Evolutionary conservation across 2,888 invertebrate genomes (phyloP).

Genomic region (Diarsia rubi): DNA sequence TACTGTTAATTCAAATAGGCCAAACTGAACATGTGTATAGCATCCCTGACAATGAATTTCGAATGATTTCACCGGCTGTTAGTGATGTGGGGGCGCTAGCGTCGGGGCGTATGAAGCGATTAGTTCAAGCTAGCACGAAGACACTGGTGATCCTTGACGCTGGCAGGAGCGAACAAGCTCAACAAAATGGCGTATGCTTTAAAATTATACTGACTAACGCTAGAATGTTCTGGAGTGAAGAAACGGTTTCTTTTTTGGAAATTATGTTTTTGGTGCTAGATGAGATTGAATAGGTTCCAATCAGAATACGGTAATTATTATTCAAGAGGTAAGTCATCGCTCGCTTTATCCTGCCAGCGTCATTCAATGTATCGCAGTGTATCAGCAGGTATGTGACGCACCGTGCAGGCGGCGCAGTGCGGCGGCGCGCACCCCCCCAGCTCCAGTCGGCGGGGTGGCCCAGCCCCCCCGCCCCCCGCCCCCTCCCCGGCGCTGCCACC

Average conservation of each 20-base stretch:
- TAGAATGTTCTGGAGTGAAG: neutral
- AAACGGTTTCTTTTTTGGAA: neutral
- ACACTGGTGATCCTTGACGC: slow-evolving; percentile 15
- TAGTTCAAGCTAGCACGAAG: slow-evolving; percentile 54
- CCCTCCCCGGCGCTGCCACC: slow-evolving; percentile 91
- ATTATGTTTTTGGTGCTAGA: neutral
- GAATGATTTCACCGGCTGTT: slow-evolving; percentile 3
- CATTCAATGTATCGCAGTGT: slow-evolving; percentile 25
- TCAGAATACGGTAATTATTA: neutral
- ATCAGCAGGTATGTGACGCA: slow-evolving; percentile 68
- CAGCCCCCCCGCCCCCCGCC: slow-evolving; percentile 75
- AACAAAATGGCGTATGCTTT: too few species aligned
- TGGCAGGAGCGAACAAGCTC: slow-evolving; percentile 19
- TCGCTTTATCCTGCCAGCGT: slow-evolving; percentile 26
- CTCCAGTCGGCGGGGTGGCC: slow-evolving; percentile 91
- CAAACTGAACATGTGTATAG: neutral
- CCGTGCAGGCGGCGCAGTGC: slow-evolving; percentile 92
- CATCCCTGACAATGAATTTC: neutral
- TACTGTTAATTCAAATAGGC: neutral
- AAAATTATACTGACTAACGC: neutral
- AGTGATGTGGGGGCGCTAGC: slow-evolving; percentile 42
- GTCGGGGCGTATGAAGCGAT: slow-evolving; percentile 49
- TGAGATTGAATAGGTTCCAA: neutral
- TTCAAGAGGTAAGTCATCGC: neutral
- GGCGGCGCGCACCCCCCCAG: slow-evolving; percentile 93